These are phyloP conservation scores for human DNA, from an alignment of 2,113 vertebrate species.

Conservation along the genomic window GRCh38 chr20:19437501-19438000, in stretches of 20 bases:
- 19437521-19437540: neutral
- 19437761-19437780: neutral
- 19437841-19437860: neutral
- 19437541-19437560: neutral
- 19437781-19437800: neutral
- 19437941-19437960: neutral
- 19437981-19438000: neutral
- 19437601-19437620: neutral
- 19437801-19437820: neutral
- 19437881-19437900: neutral
- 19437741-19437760: no score
- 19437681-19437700: neutral
- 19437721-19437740: neutral
- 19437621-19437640: neutral
- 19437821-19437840: neutral
- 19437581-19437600: neutral
- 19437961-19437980: neutral
- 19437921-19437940: neutral
- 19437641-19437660: fast-evolving
- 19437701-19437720: neutral
- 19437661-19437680: neutral
- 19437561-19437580: neutral
- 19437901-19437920: fast-evolving
- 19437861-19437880: neutral
- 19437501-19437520: no score